A percentile compares a stretch with the other conserved stretches of the same genome.
phyloP scores from a whole-genome alignment of 1,140 invertebrate species.

The Latrodectus geometricus region DNA sequence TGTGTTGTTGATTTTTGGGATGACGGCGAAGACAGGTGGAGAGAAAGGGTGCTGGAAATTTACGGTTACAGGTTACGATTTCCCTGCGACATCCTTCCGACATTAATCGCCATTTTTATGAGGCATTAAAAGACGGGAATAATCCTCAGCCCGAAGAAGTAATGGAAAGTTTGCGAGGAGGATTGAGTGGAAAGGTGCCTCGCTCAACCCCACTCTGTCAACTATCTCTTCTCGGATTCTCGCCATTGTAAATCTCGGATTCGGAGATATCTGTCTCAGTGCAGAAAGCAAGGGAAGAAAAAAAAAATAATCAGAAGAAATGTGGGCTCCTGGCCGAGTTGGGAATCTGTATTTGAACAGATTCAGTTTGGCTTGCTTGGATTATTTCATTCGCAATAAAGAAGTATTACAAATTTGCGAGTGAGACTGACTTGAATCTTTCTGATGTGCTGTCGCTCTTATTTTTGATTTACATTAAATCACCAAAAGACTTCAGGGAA shows the following conservation, averaged over 20 bases:
- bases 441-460: too few species aligned
- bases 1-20: conserved; percentile 55
- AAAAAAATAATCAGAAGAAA: not conserved
- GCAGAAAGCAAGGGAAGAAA: not conserved
- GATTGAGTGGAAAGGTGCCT: not conserved
- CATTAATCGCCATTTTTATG: conserved; percentile 61
- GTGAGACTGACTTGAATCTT: too few species aligned
- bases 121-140: conserved; percentile 58
- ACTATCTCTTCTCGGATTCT: not conserved
- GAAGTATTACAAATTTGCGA: too few species aligned
- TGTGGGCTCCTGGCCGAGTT: not conserved
- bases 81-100: conserved; percentile 57
- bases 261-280: not conserved
- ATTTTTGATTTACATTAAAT: too few species aligned
- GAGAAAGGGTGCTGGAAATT: conserved; percentile 51
- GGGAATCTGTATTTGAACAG: not conserved
- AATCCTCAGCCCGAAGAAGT: conserved; percentile 43
- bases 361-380: not conserved
- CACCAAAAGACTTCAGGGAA: too few species aligned
- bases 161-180: conserved; percentile 47
- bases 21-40: conserved; percentile 49
- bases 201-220: not conserved
- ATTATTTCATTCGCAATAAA: not conserved
- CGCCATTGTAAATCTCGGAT: not conserved
- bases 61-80: conserved; percentile 58